A percentile compares a stretch with the other conserved stretches of the same genome.
Evolutionary conservation across 2,888 invertebrate species (phyloP).

Genomic region (Clunio marinus): DNA sequence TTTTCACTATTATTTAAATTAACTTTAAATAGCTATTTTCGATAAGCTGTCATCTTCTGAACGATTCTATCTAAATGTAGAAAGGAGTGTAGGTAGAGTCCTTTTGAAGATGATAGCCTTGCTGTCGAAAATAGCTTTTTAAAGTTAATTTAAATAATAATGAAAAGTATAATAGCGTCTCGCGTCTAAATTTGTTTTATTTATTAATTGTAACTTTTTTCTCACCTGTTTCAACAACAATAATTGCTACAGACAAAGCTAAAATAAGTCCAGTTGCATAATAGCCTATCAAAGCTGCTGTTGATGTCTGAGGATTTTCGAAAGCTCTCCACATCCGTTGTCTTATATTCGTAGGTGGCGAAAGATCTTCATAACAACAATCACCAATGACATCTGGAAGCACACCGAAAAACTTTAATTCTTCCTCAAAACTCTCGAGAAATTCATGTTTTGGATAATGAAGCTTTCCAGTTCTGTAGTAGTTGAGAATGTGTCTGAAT

Average conservation of each 20-base stretch:
- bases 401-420: constrained; percentile 98
- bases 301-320: constrained; percentile 98
- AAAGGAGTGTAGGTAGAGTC: too few relatives aligned
- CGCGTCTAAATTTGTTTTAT: too few relatives aligned
- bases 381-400: constrained; percentile 93
- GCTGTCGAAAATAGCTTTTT: too few relatives aligned
- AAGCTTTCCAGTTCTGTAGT: constrained; percentile 97
- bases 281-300: constrained; percentile 98
- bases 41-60: too few relatives aligned
- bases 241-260: constrained; percentile 98
- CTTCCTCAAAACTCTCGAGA: constrained; percentile 97
- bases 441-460: constrained; percentile 99
- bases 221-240: constrained; percentile 83
- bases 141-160: too few relatives aligned
- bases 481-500: constrained; percentile 96
- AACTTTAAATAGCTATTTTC: too few relatives aligned
- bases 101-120: too few relatives aligned
- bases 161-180: too few relatives aligned
- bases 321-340: constrained; percentile 99
- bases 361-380: constrained; percentile 99
- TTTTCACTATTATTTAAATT: too few relatives aligned
- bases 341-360: constrained; percentile 79
- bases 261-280: constrained; percentile 99
- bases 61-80: too few relatives aligned
- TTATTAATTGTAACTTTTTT: too few relatives aligned